phyloP scores from a whole-genome alignment of 2,797 vertebrate genomes.

The Danionella dracula region DNA sequence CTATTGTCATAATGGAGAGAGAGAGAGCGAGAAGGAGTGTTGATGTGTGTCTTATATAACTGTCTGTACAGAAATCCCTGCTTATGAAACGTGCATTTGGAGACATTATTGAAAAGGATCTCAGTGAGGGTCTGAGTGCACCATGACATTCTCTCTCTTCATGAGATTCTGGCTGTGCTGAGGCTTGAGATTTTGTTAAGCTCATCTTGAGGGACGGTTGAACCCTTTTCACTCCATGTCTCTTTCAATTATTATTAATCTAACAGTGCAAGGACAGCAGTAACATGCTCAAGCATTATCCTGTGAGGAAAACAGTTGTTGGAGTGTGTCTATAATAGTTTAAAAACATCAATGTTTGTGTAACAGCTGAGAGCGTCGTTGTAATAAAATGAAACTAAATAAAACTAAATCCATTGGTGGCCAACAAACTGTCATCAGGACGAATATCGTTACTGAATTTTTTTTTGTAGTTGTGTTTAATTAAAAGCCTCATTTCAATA shows the following conservation, averaged over 20 bases:
- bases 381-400: no score
- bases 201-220: background rate
- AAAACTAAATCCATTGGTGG: no score
- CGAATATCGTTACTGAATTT: no score
- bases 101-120: constrained; percentile 25
- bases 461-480: no score
- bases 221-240: background rate
- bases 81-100: constrained; percentile 27
- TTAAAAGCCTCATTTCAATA: no score
- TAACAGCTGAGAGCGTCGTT: no score
- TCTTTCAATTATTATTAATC: constrained; percentile 6
- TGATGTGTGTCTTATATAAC: constrained; percentile 18
- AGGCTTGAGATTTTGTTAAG: constrained; percentile 14
- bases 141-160: constrained; percentile 6
- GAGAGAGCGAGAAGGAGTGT: background rate
- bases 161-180: background rate
- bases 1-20: constrained; percentile 26
- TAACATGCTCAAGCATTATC: background rate
- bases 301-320: background rate
- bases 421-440: no score
- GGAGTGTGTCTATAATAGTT: background rate
- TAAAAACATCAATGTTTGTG: no score
- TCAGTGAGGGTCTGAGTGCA: constrained; percentile 18
- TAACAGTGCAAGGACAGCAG: background rate
- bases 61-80: constrained; percentile 29